Evolutionary conservation across 2,888 invertebrate species (phyloP), one percentile per base, ranked within the genome.

Genomic region (Agrotis segetum): DNA sequence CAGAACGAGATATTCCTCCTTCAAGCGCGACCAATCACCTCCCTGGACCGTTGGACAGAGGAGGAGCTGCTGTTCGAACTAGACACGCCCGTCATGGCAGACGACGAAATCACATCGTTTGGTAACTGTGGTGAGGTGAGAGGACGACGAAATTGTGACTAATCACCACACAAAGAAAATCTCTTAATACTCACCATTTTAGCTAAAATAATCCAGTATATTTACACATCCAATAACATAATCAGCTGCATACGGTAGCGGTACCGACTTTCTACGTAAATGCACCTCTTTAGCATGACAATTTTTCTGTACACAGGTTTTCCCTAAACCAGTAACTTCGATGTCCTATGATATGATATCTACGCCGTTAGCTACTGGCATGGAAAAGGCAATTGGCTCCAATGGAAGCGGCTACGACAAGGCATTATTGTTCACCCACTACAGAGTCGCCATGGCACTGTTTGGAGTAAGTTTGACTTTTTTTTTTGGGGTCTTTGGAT

Each of bases 11-110:
- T 98, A 74, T 97, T 96, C 88, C 89, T 98, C 16, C 92, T 98
- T n/a, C 98, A 98, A 97, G 97, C 98, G 2, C 96, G 98, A 9
- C 98, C 98, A 0, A 97, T 98, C 65, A 98, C 98, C 0, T 97
- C 97, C 0, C 88, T 98, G 44, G 97, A 97, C 81, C 91, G 96
- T 0, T 98, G 98, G 97, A 97, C 97, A 0, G 98, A 98, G 69
- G 98, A 97, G 84, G 98, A 99, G 86, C 89, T 99, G 46, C 92
- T 97, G 6, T 98, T 98, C 87, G 99, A 99, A 92, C 94, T 98
- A 85, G 98, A 98, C 90, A 92, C 96, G 0, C 96, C 98, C 0
- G 91, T 97, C 5, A 96, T 97, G 87, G 96, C 97, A 0, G 97
- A 97, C 34, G 96, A 96, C n/a, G 97, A 98, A 75, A 91, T 97